Conservation (phyloP, 1,140 invertebrate genomes). For the Chrysomallon squamiferum region DNA sequence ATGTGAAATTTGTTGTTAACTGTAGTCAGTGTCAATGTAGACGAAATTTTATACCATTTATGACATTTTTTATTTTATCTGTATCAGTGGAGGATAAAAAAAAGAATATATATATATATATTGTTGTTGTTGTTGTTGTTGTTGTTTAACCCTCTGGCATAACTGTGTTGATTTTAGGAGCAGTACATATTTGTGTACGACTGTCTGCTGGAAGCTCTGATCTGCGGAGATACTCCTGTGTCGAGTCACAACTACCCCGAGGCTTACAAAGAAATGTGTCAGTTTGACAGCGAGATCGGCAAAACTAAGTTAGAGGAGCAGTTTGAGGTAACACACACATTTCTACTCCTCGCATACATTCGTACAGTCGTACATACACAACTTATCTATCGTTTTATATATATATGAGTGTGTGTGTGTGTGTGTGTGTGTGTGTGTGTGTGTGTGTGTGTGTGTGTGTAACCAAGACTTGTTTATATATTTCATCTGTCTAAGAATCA, state of each 20-base stretch:
- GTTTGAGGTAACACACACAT: slow-evolving; percentile 51
- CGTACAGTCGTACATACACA: neutral
- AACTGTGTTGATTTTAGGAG: slow-evolving; percentile 67
- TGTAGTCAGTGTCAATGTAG: too few relatives aligned
- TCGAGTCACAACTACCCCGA: slow-evolving; percentile 33
- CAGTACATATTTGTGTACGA: slow-evolving; percentile 98
- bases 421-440: slow-evolving; percentile 1
- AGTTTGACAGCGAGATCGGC: slow-evolving; percentile 46
- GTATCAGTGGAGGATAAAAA: too few relatives aligned
- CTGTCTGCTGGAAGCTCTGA: slow-evolving; percentile 88
- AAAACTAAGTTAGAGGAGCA: slow-evolving; percentile 56
- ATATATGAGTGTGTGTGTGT: too few relatives aligned
- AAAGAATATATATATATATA: too few relatives aligned
- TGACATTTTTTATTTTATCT: too few relatives aligned
- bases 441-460: slow-evolving; percentile 2
- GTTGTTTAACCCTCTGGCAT: too few relatives aligned
- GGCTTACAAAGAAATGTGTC: slow-evolving; percentile 43
- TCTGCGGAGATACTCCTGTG: slow-evolving; percentile 84
- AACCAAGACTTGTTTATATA: neutral
- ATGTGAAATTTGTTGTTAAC: too few relatives aligned
- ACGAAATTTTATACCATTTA: too few relatives aligned
- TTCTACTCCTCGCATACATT: neutral
- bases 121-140: too few relatives aligned
- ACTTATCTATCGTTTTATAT: neutral
- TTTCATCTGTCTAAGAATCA: too few relatives aligned